These are phyloP conservation scores for Plecotus auritus DNA, from an alignment of 2,113 vertebrate species.

Conservation along the genomic window DNA sequence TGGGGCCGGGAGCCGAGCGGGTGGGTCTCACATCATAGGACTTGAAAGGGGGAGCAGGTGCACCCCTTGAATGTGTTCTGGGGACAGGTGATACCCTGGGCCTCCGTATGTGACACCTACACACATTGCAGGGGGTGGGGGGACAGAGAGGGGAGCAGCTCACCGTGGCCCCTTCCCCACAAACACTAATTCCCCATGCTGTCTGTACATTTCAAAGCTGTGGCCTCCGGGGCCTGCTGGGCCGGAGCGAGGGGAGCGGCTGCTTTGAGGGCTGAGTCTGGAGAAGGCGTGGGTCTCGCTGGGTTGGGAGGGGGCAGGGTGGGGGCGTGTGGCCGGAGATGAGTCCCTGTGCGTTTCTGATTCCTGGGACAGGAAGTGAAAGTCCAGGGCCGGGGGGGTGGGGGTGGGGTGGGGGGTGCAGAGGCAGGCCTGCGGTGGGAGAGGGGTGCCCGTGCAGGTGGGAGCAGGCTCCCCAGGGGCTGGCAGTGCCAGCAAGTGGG, in stretches of 20 bases:
- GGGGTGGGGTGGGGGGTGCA: too few species aligned
- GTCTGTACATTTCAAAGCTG: constrained; percentile 75
- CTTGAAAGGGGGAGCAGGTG: constrained; percentile 19
- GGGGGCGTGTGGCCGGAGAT: not conserved
- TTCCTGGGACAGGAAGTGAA: not conserved
- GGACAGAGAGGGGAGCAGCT: not conserved
- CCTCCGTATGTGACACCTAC: not conserved
- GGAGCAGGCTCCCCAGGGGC: not conserved
- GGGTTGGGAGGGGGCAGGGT: not conserved
- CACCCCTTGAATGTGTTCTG: constrained; percentile 3
- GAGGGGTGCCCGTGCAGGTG: not conserved
- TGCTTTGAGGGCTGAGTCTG: not conserved
- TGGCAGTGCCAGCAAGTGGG: not conserved
- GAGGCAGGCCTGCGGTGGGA: not conserved
- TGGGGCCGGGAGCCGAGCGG: constrained; percentile 29
- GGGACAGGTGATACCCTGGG: not conserved
- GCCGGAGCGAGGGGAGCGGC: not conserved
- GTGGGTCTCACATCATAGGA: constrained; percentile 48
- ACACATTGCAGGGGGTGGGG: not conserved
- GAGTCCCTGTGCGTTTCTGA: constrained; percentile 21
- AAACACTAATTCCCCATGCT: constrained; percentile 46
- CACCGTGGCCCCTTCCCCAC: constrained; percentile 7
- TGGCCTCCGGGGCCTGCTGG: constrained; percentile 6
- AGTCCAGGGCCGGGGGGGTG: not conserved
- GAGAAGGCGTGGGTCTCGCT: not conserved